A percentile compares a stretch with the other conserved stretches of the same genome.
Evolutionary conservation across 64 coral and sea anemone genomes (phyloP).

Genomic region (Pachyseris speciosa): DNA sequence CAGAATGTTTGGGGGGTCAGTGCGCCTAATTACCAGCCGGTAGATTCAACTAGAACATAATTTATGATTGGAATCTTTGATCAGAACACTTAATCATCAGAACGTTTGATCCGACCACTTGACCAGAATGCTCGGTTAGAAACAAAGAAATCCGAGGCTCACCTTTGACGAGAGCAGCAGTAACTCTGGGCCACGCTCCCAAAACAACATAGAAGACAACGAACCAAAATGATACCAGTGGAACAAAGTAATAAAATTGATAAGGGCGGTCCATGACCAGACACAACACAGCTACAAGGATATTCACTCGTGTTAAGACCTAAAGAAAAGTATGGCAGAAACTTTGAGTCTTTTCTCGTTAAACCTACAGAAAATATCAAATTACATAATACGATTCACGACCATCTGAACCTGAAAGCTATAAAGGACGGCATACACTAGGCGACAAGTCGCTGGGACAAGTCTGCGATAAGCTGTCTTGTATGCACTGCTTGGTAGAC

Average conservation of each 20-base stretch:
- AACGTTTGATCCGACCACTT: not conserved
- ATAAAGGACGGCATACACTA: too few relatives aligned
- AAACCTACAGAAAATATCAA: not conserved
- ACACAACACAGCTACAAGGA: conserved; percentile 87
- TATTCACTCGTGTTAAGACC: conserved; percentile 95
- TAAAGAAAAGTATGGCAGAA: not conserved
- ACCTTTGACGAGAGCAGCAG: conserved; percentile 88
- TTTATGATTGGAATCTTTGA: not conserved
- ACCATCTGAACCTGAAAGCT: too few relatives aligned
- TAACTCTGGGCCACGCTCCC: conserved; percentile 78
- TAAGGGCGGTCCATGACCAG: conserved; percentile 95
- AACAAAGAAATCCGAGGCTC: not conserved
- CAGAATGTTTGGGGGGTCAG: too few relatives aligned
- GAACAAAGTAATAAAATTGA: conserved; percentile 99
- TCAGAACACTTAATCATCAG: not conserved
- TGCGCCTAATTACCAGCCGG: too few relatives aligned
- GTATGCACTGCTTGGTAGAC: too few relatives aligned
- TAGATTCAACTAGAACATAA: too few relatives aligned
- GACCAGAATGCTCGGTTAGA: not conserved
- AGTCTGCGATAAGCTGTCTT: too few relatives aligned
- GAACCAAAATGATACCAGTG: conserved; percentile 94
- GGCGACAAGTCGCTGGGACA: too few relatives aligned
- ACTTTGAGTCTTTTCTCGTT: not conserved
- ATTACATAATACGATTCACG: too few relatives aligned
- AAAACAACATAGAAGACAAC: conserved; percentile 78